Evolutionary conservation across 2,797 vertebrate genomes (phyloP).

Genomic region (Spea hammondii): DNA sequence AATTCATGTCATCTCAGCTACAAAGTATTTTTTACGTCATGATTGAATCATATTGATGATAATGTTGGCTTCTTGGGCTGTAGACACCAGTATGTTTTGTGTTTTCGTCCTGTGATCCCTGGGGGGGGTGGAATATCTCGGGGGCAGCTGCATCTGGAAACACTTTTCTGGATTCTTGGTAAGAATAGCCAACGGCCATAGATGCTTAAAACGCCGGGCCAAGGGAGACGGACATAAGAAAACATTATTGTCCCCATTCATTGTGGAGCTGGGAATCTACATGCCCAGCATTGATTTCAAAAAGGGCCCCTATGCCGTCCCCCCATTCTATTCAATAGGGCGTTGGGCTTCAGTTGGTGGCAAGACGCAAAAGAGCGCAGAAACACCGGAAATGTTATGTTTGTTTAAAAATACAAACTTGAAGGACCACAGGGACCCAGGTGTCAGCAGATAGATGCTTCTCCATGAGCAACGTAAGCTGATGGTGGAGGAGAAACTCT

Average conservation of each 20-base stretch:
- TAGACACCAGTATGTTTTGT: neutral
- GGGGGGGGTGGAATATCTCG: neutral
- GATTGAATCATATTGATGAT: no score
- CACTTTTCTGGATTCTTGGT: neutral
- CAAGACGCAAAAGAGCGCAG: neutral
- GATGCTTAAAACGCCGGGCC: neutral
- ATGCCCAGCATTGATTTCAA: neutral
- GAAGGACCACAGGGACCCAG: no score
- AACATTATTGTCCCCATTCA: neutral
- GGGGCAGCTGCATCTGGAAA: slow-evolving; percentile 8
- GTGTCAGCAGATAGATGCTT: no score
- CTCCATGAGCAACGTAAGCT: no score
- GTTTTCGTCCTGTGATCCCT: neutral
- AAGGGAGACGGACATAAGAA: neutral
- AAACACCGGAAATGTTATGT: no score
- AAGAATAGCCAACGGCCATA: neutral
- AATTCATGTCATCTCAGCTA: no score
- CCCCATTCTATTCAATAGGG: neutral
- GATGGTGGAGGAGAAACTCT: no score
- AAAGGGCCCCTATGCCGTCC: neutral
- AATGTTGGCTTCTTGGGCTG: neutral
- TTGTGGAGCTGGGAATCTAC: neutral
- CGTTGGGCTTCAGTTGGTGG: neutral
- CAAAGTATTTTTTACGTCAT: no score
- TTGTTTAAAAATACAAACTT: no score